phyloP scores from a whole-genome alignment of 1,140 invertebrate species.

The Drosophila pallidifrons region DNA sequence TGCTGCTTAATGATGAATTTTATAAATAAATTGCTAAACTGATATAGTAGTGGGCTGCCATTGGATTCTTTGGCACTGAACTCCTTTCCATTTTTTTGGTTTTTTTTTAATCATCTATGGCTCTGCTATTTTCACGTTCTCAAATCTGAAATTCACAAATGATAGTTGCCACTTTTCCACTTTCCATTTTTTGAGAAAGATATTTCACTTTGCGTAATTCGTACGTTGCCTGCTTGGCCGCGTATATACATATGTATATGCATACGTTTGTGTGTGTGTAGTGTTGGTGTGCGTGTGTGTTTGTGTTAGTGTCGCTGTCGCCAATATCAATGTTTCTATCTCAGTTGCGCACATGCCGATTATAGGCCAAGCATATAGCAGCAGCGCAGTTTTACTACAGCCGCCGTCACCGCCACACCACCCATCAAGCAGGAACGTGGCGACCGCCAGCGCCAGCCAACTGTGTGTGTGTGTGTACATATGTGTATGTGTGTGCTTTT shows the following conservation, averaged over 20 bases:
- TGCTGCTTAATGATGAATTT: slow-evolving; percentile 37
- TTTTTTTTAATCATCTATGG: not conserved
- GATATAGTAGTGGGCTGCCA: slow-evolving; percentile 9
- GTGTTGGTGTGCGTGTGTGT: slow-evolving; percentile 46
- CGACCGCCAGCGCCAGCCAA: slow-evolving; percentile 48
- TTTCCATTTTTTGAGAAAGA: slow-evolving; percentile 83
- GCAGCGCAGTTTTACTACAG: slow-evolving; percentile 64
- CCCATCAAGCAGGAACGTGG: slow-evolving; percentile 40
- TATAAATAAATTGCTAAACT: slow-evolving; percentile 47
- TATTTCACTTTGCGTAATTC: slow-evolving; percentile 84
- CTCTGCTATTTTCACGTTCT: slow-evolving; percentile 19
- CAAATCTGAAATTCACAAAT: slow-evolving; percentile 44
- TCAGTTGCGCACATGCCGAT: slow-evolving; percentile 48
- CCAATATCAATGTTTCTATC: slow-evolving; percentile 69
- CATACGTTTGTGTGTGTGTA: slow-evolving; percentile 41
- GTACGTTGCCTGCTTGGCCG: slow-evolving; percentile 67
- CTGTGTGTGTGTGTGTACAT: slow-evolving; percentile 56
- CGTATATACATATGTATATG: slow-evolving; percentile 32
- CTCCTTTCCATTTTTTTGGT: not conserved
- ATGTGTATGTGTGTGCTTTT: slow-evolving; percentile 59
- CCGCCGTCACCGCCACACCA: slow-evolving; percentile 33
- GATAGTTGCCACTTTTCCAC: slow-evolving; percentile 74
- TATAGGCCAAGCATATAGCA: slow-evolving; percentile 42
- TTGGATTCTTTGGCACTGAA: slow-evolving; percentile 19
- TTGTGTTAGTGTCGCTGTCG: slow-evolving; percentile 62